Conservation (phyloP, 2,113 vertebrate genomes). For the Dicrurus megarhynchus region DNA sequence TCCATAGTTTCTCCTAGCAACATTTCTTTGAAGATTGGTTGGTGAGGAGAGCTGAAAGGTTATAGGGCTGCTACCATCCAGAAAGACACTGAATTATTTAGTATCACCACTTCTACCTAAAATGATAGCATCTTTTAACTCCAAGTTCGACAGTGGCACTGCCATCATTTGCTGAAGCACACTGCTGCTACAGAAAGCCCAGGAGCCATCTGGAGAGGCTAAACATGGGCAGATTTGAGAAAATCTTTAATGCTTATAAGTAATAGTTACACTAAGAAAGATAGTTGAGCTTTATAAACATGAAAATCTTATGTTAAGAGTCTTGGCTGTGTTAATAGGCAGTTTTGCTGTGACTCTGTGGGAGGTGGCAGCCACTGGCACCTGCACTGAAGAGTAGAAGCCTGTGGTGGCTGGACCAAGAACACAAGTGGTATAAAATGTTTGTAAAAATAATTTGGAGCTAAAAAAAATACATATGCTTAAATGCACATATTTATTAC, state of each 20-base stretch:
- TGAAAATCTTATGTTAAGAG: not conserved
- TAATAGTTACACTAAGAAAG: not conserved
- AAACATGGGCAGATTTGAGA: not conserved
- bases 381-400: not conserved
- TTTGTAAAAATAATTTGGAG: not conserved
- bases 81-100: constrained; percentile 42
- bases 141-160: not conserved
- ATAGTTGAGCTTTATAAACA: not conserved
- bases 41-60: constrained; percentile 21
- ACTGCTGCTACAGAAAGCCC: not conserved
- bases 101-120: not conserved
- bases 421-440: not conserved
- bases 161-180: not conserved
- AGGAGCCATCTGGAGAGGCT: not conserved
- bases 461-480: not conserved
- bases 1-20: constrained; percentile 18
- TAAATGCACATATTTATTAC: not conserved
- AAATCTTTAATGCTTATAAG: not conserved
- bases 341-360: not conserved
- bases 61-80: not conserved
- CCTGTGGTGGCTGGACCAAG: not conserved
- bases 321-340: not conserved
- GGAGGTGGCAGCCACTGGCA: not conserved
- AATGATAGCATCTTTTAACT: not conserved
- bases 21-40: constrained; percentile 17